Base-by-base conservation (phyloP, 2,113 vertebrate species). In the Odocoileus virginianus region DNA sequence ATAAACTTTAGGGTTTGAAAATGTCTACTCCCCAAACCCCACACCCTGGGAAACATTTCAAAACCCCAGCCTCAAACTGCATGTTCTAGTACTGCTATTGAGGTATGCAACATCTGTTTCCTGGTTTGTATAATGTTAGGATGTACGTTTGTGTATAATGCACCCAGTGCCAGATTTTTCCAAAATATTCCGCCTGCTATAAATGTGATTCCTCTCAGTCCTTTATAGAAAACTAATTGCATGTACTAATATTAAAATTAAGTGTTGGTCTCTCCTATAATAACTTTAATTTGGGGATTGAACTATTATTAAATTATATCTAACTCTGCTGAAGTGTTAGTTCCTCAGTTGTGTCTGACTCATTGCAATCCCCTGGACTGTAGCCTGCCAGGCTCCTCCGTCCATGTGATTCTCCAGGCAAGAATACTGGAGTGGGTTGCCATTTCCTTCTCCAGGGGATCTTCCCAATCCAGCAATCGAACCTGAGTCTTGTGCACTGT, bases 231-330 rank as follows among this genome's bases (percentile, higher is more conserved):
- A 91, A 9, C 95, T 97, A 97, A 47, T 57, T 85, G 91, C 98
- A 93, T 50, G 92, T 97, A 96, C 84, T 97, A 98, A 92, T 97
- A 95, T 86, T 97, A 98, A 91, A 95, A 97, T 98, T 96, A 81
- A 98, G 79, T 90, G 92, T 98, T 98, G 90, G 95, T 98, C 98
- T 98, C 95, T 95, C 90, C 97, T 97, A 97, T 98, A 98, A 98
- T 98, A 98, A 98, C 98, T 98, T 98, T 99, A 98, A 98, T 98
- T 97, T 97, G 94, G 97, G 97, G 96, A 96, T 84, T 85, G 78
- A 93, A 79, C 87, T 91, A 94, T 82, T 94, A 95, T 87, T 97
- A 96, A 98, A 98, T 98, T 99, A 98, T 99, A 99, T 82, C 79
- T 52, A 47, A 99, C 97, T 98, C 97, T 98, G 99, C n/a, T 74